These are phyloP conservation scores for Rhogogaster chlorosoma DNA, from an alignment of 2,888 invertebrate genomes.

Conservation along the genomic window DNA sequence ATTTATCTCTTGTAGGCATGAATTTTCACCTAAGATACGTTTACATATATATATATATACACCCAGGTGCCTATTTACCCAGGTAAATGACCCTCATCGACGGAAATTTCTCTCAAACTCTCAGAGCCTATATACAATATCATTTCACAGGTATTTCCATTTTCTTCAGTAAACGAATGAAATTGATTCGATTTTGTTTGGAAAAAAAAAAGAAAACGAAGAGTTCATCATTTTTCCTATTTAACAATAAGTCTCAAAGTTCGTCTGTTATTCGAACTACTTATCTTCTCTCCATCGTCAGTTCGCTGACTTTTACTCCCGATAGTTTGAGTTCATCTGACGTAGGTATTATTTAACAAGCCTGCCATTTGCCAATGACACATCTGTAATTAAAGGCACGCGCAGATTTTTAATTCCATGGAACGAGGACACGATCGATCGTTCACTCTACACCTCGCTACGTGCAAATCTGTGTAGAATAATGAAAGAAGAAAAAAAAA, in stretches of 20 bases:
- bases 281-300: not conserved
- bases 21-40: slow-evolving; percentile 16
- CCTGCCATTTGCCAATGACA: not conserved
- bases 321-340: not conserved
- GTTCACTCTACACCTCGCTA: not conserved
- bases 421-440: slow-evolving; percentile 39
- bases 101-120: not conserved
- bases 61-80: not conserved
- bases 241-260: not conserved
- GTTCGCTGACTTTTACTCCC: not conserved
- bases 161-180: not conserved
- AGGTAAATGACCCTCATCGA: not conserved
- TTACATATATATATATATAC: not conserved
- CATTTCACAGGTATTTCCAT: not conserved
- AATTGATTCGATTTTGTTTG: too few species aligned
- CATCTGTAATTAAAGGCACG: slow-evolving; percentile 32
- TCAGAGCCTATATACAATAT: not conserved
- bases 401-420: slow-evolving; percentile 38
- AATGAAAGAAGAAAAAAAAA: not conserved
- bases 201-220: not conserved
- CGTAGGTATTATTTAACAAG: slow-evolving; percentile 9
- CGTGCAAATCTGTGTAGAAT: not conserved
- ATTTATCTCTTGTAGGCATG: not conserved
- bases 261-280: too few species aligned
- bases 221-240: not conserved